Evolutionary conservation across 2,888 invertebrate genomes (phyloP), one percentile per base, ranked within the genome.

Genomic region (Drosophila putrida): DNA sequence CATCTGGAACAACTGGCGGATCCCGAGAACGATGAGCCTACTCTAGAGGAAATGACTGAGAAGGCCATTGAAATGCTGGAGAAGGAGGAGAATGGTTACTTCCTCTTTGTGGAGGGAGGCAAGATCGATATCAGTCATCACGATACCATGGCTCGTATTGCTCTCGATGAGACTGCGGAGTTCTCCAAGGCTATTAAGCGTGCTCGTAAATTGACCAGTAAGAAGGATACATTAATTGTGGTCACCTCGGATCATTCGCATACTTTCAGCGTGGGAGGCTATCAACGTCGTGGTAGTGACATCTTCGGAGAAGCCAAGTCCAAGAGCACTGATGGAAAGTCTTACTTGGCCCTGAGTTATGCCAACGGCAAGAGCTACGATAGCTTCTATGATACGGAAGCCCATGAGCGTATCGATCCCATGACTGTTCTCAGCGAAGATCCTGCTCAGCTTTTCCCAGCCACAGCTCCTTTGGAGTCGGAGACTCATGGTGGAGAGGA

Each of bases 161-260:
- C 92, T 0, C 62, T 93, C 20, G 91, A 92, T 50, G 92, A 92
- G 62, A 92, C 92, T 0, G 93, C 96, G 0, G 96, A 96, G 87
- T 94, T 97, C 54, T 95, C 96, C 15, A 94, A 95, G 73, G 96
- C 98, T 1, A 94, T 96, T 6, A 91, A 94, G 82, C 92, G 92
- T 44, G 96, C 97, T 0, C 75, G 94, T 36, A 90, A 93, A 46
- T 91, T 95, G 91, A 95, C 96, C 0, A 93, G 93, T 69, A 90
- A 91, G 0, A 93, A 95, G 0, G 96, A 98, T 27, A 98, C 98
- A 0, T 93, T 98, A 20, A 94, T 97, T 6, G 94, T 98, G 0
- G 97, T 96, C 5, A 96, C 96, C 0, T 94, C 96, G 0, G 97
- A 97, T 91, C 97, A 97, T 86, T 95, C 96, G 10, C 97, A 97